Evolutionary conservation across 2,113 vertebrate species (phyloP).

Genomic region (Saimiri boliviensis): DNA sequence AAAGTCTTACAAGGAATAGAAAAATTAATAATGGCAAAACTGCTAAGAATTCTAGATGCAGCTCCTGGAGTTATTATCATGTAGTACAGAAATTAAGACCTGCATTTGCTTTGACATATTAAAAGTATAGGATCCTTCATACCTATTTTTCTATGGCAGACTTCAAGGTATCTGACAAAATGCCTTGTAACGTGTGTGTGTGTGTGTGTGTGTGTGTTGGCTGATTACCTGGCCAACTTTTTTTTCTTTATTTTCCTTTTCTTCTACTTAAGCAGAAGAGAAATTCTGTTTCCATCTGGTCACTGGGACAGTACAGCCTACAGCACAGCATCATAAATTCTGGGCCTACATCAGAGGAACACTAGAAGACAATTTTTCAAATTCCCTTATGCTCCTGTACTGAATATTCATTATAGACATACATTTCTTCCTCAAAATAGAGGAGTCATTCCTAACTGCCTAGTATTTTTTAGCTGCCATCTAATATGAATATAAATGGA

Average conservation of each 20-base stretch:
- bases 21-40: neutral
- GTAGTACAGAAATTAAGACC: neutral
- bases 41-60: neutral
- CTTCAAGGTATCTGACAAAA: neutral
- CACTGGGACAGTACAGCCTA: neutral
- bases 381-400: neutral
- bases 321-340: neutral
- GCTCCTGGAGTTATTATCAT: neutral
- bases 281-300: neutral
- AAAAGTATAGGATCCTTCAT: neutral
- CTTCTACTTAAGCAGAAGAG: neutral
- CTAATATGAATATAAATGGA: neutral
- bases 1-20: neutral
- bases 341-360: neutral
- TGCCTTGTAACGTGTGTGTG: neutral
- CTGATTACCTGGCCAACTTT: neutral
- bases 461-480: neutral
- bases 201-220: neutral
- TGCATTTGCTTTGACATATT: neutral
- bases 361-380: neutral
- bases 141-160: neutral
- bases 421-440: neutral
- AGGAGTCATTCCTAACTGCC: neutral
- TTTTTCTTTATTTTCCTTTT: neutral
- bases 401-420: neutral